Evolutionary conservation across 2,888 invertebrate genomes (phyloP).

Genomic region (Phortica okadai): DNA sequence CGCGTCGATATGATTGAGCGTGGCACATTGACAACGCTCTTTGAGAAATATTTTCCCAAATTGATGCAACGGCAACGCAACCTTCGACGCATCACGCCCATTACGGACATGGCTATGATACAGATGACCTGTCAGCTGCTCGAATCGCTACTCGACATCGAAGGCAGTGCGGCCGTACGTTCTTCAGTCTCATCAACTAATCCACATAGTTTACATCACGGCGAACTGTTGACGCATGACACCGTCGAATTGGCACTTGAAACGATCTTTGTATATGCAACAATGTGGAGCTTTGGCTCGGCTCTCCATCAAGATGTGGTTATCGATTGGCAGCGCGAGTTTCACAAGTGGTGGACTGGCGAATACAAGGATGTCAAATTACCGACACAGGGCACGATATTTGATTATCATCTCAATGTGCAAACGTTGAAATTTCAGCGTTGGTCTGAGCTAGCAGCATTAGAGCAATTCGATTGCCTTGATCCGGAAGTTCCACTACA

Average conservation of each 20-base stretch:
- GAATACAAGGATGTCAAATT: conserved; percentile 96
- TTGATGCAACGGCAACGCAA: conserved; percentile 86
- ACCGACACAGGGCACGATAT: conserved; percentile 88
- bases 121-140: conserved; percentile 92
- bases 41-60: conserved; percentile 95
- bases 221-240: conserved; percentile 81
- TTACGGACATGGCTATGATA: conserved; percentile 93
- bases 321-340: conserved; percentile 94
- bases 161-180: conserved; percentile 27
- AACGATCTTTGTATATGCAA: conserved; percentile 92
- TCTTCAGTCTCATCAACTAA: conserved; percentile 35
- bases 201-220: conserved; percentile 79
- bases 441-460: conserved; percentile 85
- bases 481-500: conserved; percentile 92
- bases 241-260: conserved; percentile 81
- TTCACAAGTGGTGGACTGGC: conserved; percentile 95
- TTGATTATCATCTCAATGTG: conserved; percentile 92
- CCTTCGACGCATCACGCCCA: conserved; percentile 93
- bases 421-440: conserved; percentile 90
- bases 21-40: conserved; percentile 89
- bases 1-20: conserved; percentile 85
- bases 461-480: conserved; percentile 79
- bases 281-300: conserved; percentile 96
- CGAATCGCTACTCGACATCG: conserved; percentile 84
- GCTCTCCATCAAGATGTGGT: conserved; percentile 92